These are phyloP conservation scores for Cephus cinctus DNA, from an alignment of 1,140 invertebrate genomes.

Conservation along the genomic window DNA sequence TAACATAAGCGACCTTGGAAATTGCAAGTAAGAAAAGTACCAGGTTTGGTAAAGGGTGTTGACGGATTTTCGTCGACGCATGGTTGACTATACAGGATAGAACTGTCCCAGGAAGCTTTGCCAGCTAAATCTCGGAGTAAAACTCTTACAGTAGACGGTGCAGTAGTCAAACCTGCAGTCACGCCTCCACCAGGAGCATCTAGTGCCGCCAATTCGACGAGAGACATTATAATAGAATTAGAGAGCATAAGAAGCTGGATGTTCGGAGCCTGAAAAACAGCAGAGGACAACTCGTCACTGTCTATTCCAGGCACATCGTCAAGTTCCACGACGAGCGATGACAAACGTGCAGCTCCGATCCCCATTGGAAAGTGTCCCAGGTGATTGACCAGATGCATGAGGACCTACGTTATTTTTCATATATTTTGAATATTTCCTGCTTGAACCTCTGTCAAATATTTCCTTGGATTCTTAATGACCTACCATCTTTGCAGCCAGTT, in stretches of 20 bases:
- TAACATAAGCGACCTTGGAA: not conserved
- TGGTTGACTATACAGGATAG: conserved; percentile 80
- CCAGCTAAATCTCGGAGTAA: conserved; percentile 90
- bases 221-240: conserved; percentile 79
- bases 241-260: conserved; percentile 87
- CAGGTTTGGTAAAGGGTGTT: conserved; percentile 27
- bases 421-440: not conserved
- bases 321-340: conserved; percentile 86
- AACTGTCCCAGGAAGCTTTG: conserved; percentile 96
- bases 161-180: conserved; percentile 69
- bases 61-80: conserved; percentile 32
- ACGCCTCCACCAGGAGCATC: conserved; percentile 83
- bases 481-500: conserved; percentile 68
- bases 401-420: conserved; percentile 46
- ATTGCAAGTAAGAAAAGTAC: conserved; percentile 18
- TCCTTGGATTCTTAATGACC: too few relatives aligned
- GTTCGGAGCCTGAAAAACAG: conserved; percentile 85
- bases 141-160: conserved; percentile 72
- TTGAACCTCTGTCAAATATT: too few relatives aligned
- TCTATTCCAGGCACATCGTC: conserved; percentile 82
- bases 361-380: conserved; percentile 88
- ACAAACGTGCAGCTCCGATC: conserved; percentile 79
- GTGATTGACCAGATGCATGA: conserved; percentile 83
- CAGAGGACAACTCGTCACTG: conserved; percentile 71
- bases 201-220: conserved; percentile 88